phyloP scores from a whole-genome alignment of 2,888 invertebrate genomes.

The Polylopha cassiicola region DNA sequence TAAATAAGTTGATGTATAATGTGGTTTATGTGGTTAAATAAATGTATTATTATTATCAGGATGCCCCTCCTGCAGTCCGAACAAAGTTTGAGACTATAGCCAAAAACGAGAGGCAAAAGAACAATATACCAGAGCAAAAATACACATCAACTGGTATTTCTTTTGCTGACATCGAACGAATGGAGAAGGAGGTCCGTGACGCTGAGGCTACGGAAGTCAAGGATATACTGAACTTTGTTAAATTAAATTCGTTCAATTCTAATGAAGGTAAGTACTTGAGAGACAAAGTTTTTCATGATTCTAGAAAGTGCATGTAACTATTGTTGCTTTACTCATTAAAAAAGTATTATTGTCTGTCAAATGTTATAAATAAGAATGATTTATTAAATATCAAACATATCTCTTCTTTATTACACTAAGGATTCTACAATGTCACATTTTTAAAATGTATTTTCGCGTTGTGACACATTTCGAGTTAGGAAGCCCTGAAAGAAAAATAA shows the following conservation, averaged over 20 bases:
- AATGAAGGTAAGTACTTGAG: conserved; percentile 33
- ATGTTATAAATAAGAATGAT: too few relatives aligned
- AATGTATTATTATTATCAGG: conserved; percentile 29
- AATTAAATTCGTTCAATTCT: conserved; percentile 38
- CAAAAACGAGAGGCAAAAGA: conserved; percentile 41
- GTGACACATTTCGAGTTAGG: too few relatives aligned
- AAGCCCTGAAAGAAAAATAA: too few relatives aligned
- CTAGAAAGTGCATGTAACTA: too few relatives aligned
- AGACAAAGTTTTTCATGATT: background rate
- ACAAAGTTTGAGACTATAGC: conserved; percentile 48
- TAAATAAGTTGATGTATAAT: too few relatives aligned
- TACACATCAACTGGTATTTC: conserved; percentile 52
- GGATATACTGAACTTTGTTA: conserved; percentile 52
- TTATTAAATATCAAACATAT: too few relatives aligned
- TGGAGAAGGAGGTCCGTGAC: conserved; percentile 36
- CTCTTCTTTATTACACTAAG: too few relatives aligned
- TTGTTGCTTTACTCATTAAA: too few relatives aligned
- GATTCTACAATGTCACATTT: too few relatives aligned
- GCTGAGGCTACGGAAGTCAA: conserved; percentile 42
- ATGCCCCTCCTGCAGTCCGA: conserved; percentile 35
- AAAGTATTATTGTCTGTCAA: too few relatives aligned
- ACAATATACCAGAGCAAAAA: conserved; percentile 37
- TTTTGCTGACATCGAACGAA: conserved; percentile 39
- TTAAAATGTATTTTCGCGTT: too few relatives aligned
- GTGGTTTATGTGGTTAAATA: too few relatives aligned